Percentiles rank a stretch among this genome's conserved stretches.
Evolutionary conservation across 2,797 vertebrate species (phyloP).

Genomic region (Poeciliopsis gracilis): DNA sequence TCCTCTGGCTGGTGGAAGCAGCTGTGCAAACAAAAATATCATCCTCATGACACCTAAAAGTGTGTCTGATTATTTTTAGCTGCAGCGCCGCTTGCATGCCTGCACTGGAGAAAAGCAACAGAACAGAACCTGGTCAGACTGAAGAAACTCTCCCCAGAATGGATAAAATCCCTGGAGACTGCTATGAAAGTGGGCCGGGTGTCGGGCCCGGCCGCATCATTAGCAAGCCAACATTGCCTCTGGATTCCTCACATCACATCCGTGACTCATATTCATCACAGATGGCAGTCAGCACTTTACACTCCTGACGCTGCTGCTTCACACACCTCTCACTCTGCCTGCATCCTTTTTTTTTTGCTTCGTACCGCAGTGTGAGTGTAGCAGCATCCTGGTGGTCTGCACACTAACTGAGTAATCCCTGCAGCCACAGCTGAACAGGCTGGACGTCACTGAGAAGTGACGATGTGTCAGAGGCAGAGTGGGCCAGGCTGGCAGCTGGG

Average conservation of each 20-base stretch:
- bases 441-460: background rate
- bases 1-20: background rate
- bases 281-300: slow-evolving; percentile 14
- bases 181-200: slow-evolving; percentile 2
- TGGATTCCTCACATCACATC: slow-evolving; percentile 29
- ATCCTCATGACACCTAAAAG: background rate
- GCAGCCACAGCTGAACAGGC: background rate
- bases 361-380: background rate
- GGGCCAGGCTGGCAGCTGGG: background rate
- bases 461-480: background rate
- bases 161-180: slow-evolving; percentile 1
- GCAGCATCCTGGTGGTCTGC: slow-evolving; percentile 20
- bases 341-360: background rate
- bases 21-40: background rate
- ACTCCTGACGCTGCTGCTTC: slow-evolving; percentile 5
- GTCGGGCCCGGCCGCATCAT: slow-evolving; percentile 22
- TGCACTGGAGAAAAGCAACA: background rate
- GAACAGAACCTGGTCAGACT: background rate
- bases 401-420: slow-evolving; percentile 18
- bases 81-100: background rate
- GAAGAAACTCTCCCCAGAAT: background rate
- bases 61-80: background rate
- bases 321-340: background rate
- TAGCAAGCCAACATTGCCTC: slow-evolving; percentile 26
- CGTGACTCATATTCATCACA: slow-evolving; percentile 11